Percentiles rank a stretch among this genome's conserved stretches.
These are phyloP conservation scores for Solenopsis fugax DNA, from an alignment of 1,140 invertebrate genomes.

Conservation along the genomic window DNA sequence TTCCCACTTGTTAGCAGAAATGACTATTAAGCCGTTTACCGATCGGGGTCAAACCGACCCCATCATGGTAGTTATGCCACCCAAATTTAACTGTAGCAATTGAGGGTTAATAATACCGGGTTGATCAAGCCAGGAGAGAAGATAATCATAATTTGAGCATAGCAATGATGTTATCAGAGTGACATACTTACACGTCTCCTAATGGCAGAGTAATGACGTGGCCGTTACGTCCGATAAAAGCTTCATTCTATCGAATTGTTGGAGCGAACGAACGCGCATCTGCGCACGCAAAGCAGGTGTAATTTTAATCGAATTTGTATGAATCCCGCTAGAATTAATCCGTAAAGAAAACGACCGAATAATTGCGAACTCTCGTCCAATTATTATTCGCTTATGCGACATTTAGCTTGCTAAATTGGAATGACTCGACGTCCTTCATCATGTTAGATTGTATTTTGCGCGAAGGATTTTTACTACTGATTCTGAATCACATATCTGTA, in stretches of 20 bases:
- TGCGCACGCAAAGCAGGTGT: slow-evolving; percentile 41
- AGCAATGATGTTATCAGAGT: slow-evolving; percentile 58
- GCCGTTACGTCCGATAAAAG: slow-evolving; percentile 55
- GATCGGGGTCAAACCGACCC: slow-evolving; percentile 43
- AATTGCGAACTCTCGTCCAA: slow-evolving; percentile 21
- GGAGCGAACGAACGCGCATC: slow-evolving; percentile 18
- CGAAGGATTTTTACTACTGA: not conserved
- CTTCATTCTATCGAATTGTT: slow-evolving; percentile 48
- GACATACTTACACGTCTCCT: slow-evolving; percentile 42
- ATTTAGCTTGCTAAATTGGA: slow-evolving; percentile 10
- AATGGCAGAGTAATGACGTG: slow-evolving; percentile 47
- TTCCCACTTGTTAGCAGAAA: slow-evolving; percentile 38
- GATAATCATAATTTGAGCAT: slow-evolving; percentile 45
- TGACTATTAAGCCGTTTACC: slow-evolving; percentile 24
- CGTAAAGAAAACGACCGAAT: not conserved
- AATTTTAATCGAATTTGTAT: slow-evolving; percentile 1
- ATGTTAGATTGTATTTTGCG: not conserved
- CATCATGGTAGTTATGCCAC: not conserved
- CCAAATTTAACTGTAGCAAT: slow-evolving; percentile 42
- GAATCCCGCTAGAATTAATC: slow-evolving; percentile 3
- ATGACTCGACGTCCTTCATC: not conserved
- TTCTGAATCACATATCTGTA: not conserved
- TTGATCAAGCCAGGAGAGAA: slow-evolving; percentile 35
- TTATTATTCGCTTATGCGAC: slow-evolving; percentile 46
- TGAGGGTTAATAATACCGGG: slow-evolving; percentile 45